Conservation (phyloP, 2,113 vertebrate species). For the Python bivittatus region DNA sequence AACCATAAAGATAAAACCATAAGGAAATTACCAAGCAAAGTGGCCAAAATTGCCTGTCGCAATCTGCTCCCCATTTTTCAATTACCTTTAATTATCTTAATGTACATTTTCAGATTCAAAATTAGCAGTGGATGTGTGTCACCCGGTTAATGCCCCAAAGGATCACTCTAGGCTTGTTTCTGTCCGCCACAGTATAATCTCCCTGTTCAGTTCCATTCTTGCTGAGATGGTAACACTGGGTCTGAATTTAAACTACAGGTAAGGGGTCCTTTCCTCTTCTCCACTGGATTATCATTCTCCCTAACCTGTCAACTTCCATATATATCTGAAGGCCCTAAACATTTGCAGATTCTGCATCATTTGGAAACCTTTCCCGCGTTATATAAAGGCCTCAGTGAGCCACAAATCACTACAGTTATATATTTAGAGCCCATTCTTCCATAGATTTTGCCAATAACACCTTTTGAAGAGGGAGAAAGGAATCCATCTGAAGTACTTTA, state of each 20-base stretch:
- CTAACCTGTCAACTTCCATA: neutral
- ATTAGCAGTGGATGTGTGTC: constrained; percentile 59
- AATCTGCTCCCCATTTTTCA: constrained; percentile 64
- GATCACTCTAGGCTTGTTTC: constrained; percentile 45
- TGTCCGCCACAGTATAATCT: neutral
- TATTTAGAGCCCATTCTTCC: constrained; percentile 42
- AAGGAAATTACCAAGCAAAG: constrained; percentile 66
- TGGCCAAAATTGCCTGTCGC: constrained; percentile 53
- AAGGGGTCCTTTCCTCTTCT: neutral
- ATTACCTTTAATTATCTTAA: constrained; percentile 74
- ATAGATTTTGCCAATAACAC: constrained; percentile 51
- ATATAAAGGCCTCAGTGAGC: neutral
- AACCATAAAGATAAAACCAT: constrained; percentile 41
- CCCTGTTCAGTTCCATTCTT: constrained; percentile 40
- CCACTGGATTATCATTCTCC: neutral
- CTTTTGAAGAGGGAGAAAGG: neutral
- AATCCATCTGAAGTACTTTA: constrained; percentile 58
- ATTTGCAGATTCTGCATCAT: neutral
- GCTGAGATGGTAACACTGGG: neutral
- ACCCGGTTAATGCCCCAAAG: constrained; percentile 52
- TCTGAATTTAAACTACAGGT: neutral
- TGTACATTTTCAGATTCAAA: constrained; percentile 68
- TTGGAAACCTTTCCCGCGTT: neutral
- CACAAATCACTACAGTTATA: neutral
- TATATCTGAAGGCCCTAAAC: too few species aligned